Evolutionary conservation across 2,888 invertebrate genomes (phyloP).

Genomic region (Amblyjoppa fuscipennis): DNA sequence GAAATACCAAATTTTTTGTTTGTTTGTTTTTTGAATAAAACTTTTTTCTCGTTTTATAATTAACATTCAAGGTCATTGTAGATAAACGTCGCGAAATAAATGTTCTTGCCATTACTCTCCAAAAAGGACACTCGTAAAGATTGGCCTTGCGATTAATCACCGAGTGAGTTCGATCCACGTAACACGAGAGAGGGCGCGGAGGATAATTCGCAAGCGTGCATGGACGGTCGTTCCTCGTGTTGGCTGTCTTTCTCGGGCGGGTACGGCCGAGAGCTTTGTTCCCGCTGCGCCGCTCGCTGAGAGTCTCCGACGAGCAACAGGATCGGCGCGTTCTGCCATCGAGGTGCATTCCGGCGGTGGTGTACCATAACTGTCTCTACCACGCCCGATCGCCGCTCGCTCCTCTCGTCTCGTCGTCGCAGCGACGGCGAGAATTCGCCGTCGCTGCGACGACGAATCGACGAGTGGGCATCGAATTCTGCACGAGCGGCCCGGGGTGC

Average conservation of each 20-base stretch:
- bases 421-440: background rate
- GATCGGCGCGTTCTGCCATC: constrained; percentile 41
- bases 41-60: too few species aligned
- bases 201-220: constrained; percentile 37
- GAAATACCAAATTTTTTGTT: too few species aligned
- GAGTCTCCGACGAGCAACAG: constrained; percentile 32
- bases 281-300: background rate
- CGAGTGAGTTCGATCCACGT: constrained; percentile 31
- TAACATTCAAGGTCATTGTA: too few species aligned
- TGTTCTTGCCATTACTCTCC: too few species aligned
- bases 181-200: constrained; percentile 33
- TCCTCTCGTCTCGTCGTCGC: constrained; percentile 44
- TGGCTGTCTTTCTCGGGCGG: background rate
- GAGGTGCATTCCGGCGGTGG: constrained; percentile 73
- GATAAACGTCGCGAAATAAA: too few species aligned
- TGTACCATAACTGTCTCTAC: constrained; percentile 71
- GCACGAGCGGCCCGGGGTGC: constrained; percentile 1
- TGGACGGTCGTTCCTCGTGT: background rate
- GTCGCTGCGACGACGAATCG: too few species aligned
- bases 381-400: constrained; percentile 72
- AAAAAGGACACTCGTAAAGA: too few species aligned
- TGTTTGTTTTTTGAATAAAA: too few species aligned
- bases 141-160: background rate
- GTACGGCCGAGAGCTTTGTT: constrained; percentile 18
- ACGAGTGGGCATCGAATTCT: constrained; percentile 34